Evolutionary conservation across 2,888 invertebrate species (phyloP), one percentile per base, ranked within the genome.

Genomic region (Dynastes hyllus): DNA sequence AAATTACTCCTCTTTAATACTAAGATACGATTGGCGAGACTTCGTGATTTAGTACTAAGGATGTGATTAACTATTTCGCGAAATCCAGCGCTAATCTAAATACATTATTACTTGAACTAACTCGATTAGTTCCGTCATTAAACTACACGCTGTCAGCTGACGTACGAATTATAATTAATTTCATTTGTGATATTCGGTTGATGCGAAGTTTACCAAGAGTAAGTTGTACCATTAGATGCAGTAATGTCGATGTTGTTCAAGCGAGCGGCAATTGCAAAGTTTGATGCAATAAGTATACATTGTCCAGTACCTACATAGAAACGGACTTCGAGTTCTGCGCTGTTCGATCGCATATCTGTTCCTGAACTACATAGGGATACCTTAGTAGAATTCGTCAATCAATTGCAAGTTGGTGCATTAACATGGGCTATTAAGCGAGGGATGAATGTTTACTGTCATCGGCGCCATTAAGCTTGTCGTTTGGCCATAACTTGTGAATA

Each of bases 381-480:
- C 55, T 40, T 40, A 40, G 58, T 58, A 37, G 73, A 55, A 58
- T 58, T 40, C 58, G 58, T 22, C 73, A 37, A 73, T 37, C 73
- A 58, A 13, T 16, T 61, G 51, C 40, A 73, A 73, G 58, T 73
- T 40, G 58, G n/a, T 73, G 27, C 58, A 73, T 55, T 73, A 73
- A 73, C 73, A 45, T 73, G 37, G 11, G 37, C 40, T 58, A 58
- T 73, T 73, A 58, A 58, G 16, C 58, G 58, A 13, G 0, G 73
- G 58, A 58, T 27, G 27, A 58, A 73, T 73, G 73, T 55, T 16
- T 61, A 58, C 61, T 58, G 73, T 73, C 73, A 61, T 9, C 58
- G 73, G 37, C 29, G 13, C 61, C 16, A 73, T 73, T 73, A 73
- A 55, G 58, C 73, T 61, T 73, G 58, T 61, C 71, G 55, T 29